A percentile compares a stretch with the other conserved stretches of the same genome.
Conservation (phyloP, 2,888 invertebrate species). For the Dolomedes plantarius region DNA sequence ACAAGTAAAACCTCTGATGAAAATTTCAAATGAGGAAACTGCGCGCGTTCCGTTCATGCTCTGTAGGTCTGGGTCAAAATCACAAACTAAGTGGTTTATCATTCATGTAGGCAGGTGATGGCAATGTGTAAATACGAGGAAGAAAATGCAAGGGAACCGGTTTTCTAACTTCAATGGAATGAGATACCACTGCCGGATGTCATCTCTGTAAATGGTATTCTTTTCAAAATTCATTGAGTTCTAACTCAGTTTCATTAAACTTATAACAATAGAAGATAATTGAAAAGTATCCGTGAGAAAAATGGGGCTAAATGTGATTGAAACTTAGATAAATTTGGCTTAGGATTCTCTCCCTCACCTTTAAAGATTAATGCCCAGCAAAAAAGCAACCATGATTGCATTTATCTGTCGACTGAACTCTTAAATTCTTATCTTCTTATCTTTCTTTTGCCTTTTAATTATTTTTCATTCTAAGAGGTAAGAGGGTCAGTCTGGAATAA, state of each 20-base stretch:
- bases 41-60: background rate
- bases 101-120: slow-evolving; percentile 25
- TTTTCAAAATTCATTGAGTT: background rate
- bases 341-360: too few relatives aligned
- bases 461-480: too few relatives aligned
- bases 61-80: slow-evolving; percentile 30
- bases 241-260: background rate
- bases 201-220: background rate
- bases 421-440: too few relatives aligned
- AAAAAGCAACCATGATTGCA: too few relatives aligned
- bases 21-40: slow-evolving; percentile 11
- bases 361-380: too few relatives aligned
- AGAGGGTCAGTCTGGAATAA: too few relatives aligned
- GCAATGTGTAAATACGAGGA: background rate
- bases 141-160: background rate
- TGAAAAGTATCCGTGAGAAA: background rate
- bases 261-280: background rate
- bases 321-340: background rate
- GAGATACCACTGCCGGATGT: background rate
- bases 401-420: too few relatives aligned
- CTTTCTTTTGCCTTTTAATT: too few relatives aligned
- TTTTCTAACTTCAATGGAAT: background rate
- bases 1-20: slow-evolving; percentile 14
- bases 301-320: background rate
- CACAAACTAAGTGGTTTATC: slow-evolving; percentile 29